A percentile compares a stretch with the other conserved stretches of the same genome.
These are phyloP conservation scores for Triplophysa bombifrons DNA, from an alignment of 2,797 vertebrate species.

Conservation along the genomic window DNA sequence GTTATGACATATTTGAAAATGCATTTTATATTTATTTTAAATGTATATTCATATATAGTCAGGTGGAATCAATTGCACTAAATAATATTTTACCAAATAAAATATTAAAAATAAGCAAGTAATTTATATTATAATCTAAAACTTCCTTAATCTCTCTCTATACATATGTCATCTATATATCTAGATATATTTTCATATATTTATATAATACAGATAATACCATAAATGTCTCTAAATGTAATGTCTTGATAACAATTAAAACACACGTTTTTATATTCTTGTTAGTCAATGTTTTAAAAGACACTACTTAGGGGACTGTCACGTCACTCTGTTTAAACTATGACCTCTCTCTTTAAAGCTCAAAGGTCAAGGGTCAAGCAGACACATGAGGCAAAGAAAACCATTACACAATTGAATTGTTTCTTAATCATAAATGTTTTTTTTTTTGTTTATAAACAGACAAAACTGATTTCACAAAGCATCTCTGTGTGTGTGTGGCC, in stretches of 20 bases:
- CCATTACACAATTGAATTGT: not conserved
- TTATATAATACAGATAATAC: no score
- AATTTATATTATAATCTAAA: no score
- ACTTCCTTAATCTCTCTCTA: no score
- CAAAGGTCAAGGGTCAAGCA: conserved; percentile 58
- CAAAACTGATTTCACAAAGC: no score
- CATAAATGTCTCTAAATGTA: no score
- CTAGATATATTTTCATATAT: no score
- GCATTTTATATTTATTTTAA: not conserved
- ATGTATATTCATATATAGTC: not conserved
- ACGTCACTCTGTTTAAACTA: conserved; percentile 46
- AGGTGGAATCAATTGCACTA: not conserved
- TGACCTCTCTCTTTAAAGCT: conserved; percentile 35
- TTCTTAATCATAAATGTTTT: no score
- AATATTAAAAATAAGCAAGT: not conserved
- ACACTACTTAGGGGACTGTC: not conserved
- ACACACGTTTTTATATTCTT: not conserved
- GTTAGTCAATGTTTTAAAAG: not conserved
- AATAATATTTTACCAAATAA: not conserved
- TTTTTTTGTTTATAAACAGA: no score
- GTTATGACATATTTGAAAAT: not conserved
- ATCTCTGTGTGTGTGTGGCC: not conserved
- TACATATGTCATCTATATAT: no score
- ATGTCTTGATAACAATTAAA: no score
- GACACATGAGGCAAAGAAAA: not conserved